Conservation (phyloP, 2,113 vertebrate genomes). For the Micronycteris hirsuta region DNA sequence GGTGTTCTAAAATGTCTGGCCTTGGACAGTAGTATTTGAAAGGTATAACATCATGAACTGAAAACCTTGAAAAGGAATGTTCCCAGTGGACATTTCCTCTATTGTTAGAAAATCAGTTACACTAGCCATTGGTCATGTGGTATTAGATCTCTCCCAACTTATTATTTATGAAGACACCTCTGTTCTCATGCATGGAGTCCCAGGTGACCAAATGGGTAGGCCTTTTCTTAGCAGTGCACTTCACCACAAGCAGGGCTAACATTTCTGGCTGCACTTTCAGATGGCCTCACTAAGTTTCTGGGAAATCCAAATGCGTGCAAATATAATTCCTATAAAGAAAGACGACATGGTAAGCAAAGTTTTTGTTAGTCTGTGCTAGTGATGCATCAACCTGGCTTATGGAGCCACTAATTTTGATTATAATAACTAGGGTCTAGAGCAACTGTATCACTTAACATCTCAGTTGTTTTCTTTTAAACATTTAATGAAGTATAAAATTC, state of each 20-base stretch:
- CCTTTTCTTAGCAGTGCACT: neutral
- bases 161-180: neutral
- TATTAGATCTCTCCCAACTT: neutral
- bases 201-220: neutral
- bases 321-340: constrained; percentile 1
- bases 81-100: neutral
- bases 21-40: neutral
- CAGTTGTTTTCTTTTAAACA: neutral
- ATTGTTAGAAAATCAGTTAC: neutral
- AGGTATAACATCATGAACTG: neutral
- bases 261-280: neutral
- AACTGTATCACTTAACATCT: neutral
- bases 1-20: neutral
- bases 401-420: neutral
- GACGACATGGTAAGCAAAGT: neutral
- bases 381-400: neutral
- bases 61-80: neutral
- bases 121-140: neutral
- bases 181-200: neutral
- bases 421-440: neutral
- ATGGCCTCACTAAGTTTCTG: neutral
- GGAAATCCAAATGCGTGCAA: neutral
- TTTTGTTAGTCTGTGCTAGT: neutral
- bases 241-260: neutral
- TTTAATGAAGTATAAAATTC: neutral